Evolutionary conservation across 2,797 vertebrate genomes (phyloP), one percentile per base, ranked within the genome.

Genomic region (Brotula barbata): DNA sequence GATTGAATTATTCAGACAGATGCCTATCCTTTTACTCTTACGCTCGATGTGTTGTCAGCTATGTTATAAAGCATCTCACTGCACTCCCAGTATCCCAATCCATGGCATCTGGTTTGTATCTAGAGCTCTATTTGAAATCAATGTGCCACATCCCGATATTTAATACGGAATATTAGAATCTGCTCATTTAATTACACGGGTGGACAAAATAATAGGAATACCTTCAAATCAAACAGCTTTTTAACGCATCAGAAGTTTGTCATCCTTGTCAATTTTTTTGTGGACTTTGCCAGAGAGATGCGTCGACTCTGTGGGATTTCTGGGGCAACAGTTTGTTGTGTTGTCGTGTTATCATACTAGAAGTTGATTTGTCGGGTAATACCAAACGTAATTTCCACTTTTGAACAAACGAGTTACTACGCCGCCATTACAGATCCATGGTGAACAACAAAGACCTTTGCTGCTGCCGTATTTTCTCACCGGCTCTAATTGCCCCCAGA

Each of bases 401-500:
- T n/a, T n/a, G n/a, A n/a, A n/a, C n/a, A n/a, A n/a, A n/a, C n/a
- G n/a, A n/a, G n/a, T n/a, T n/a, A n/a, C n/a, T n/a, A n/a, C n/a
- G n/a, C n/a, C n/a, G n/a, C n/a, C n/a, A n/a, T 9, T 25, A 17
- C 23, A 28, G 16, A 22, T 42, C 15, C 13, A 37, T 12, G 43
- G 21, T 42, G 39, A 82, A 72, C 59, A 78, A 74, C 70, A 73
- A 68, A 75, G 46, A 33, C 22, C 15, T 13, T 36, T 31, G 69
- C 49, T 73, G 75, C 46, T 58, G 51, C 42, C 1, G 14, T 78
- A 33, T 79, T 81, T 82, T 64, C 75, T 69, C 22, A 16, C 44
- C 61, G 68, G 47, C 66, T 78, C 68, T 84, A 81, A 86, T 77
- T 87, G 76, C 77, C 50, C 71, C 68, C 62, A 76, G 68, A 80